These are phyloP conservation scores for Cheilinus undulatus DNA, from an alignment of 2,113 vertebrate genomes.

Conservation along the genomic window DNA sequence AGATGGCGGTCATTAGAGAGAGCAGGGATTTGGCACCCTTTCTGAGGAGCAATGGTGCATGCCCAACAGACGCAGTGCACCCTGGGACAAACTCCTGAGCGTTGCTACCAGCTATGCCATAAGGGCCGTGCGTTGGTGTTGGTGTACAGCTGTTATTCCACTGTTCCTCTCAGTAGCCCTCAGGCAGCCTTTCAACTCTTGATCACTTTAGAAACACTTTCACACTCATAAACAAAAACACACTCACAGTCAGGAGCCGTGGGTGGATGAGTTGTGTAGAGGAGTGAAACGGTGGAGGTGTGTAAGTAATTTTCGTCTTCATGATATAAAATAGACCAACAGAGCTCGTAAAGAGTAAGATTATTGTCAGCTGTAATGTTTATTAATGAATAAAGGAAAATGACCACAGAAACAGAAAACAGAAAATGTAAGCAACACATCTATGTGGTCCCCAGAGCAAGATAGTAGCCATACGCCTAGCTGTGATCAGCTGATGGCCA, in stretches of 20 bases:
- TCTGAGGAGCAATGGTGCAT: conserved; percentile 77
- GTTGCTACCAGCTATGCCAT: conserved; percentile 45
- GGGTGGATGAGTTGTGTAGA: conserved; percentile 37
- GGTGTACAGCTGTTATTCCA: conserved; percentile 65
- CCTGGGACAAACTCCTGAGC: conserved; percentile 63
- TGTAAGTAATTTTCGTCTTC: conserved; percentile 52
- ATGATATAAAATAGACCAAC: conserved; percentile 17
- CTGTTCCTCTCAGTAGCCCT: conserved; percentile 57
- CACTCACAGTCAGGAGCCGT: conserved; percentile 14
- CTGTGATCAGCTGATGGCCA: too few species aligned
- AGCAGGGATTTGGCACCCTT: conserved; percentile 67
- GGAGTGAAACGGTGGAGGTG: conserved; percentile 43
- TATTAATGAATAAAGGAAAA: background rate
- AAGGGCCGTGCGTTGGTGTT: conserved; percentile 27
- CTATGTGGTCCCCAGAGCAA: too few species aligned
- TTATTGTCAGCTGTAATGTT: background rate
- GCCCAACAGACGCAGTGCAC: conserved; percentile 62
- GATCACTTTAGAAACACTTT: conserved; percentile 20
- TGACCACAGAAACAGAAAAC: too few species aligned
- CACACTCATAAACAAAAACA: conserved; percentile 10
- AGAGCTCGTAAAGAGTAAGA: background rate
- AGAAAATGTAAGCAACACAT: too few species aligned
- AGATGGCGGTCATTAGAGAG: conserved; percentile 75
- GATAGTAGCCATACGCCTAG: too few species aligned
- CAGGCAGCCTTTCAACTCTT: conserved; percentile 59